phyloP scores from a whole-genome alignment of 2,113 vertebrate species.

The Herpailurus yagouaroundi region DNA sequence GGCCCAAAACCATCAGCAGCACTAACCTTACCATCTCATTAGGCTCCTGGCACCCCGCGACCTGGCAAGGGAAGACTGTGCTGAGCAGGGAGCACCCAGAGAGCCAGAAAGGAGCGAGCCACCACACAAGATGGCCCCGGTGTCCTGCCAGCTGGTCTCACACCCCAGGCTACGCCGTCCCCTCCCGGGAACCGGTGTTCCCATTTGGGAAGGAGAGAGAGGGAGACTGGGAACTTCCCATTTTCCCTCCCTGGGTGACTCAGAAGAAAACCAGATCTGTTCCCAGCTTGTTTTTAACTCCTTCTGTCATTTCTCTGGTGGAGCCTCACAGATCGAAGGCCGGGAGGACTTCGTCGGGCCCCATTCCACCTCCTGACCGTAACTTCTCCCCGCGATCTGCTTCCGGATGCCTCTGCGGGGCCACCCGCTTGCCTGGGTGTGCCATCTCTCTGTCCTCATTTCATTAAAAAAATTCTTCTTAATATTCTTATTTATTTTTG shows the following conservation, averaged over 20 bases:
- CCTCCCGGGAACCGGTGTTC: not conserved
- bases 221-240: not conserved
- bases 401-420: not conserved
- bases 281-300: not conserved
- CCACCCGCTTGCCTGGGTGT: not conserved
- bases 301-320: not conserved
- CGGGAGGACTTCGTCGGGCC: not conserved
- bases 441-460: not conserved
- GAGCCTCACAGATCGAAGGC: not conserved
- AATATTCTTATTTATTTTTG: too few relatives aligned
- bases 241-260: conserved; percentile 27
- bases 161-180: not conserved
- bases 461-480: not conserved
- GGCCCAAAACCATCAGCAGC: not conserved
- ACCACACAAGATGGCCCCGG: not conserved
- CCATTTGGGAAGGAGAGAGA: not conserved
- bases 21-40: not conserved
- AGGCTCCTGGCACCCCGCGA: not conserved
- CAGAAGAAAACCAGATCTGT: conserved; percentile 4
- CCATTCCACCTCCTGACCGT: not conserved
- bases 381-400: not conserved
- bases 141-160: not conserved
- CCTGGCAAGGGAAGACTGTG: not conserved
- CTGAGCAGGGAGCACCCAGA: not conserved
- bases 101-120: not conserved